Conservation (phyloP, 2,113 vertebrate species). For the Talpa occidentalis region DNA sequence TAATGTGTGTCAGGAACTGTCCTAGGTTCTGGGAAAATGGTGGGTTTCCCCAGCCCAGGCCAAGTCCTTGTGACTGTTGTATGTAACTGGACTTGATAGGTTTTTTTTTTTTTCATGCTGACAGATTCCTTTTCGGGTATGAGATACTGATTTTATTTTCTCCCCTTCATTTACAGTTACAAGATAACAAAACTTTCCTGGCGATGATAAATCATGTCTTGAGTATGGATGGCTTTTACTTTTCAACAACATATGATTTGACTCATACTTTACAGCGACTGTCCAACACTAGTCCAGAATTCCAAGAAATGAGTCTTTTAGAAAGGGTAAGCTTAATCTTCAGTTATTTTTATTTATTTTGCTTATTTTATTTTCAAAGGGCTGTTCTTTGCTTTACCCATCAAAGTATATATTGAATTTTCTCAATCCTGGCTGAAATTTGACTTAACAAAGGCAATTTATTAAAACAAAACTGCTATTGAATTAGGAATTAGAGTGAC, state of each 20-base stretch:
- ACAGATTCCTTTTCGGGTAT: neutral
- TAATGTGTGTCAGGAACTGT: neutral
- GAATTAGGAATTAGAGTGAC: too few species aligned
- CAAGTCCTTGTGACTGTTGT: neutral
- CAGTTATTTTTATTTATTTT: neutral
- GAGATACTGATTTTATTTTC: neutral
- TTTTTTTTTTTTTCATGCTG: neutral
- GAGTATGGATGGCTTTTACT: constrained; percentile 95
- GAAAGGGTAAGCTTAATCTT: constrained; percentile 91
- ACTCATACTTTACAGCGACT: constrained; percentile 95
- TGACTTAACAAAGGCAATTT: too few species aligned
- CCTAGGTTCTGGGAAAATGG: neutral
- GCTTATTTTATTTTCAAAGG: neutral
- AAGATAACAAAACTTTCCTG: constrained; percentile 96
- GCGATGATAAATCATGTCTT: constrained; percentile 95
- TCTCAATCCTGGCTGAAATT: neutral
- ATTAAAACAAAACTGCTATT: too few species aligned
- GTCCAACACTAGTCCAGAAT: constrained; percentile 97
- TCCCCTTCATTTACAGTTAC: constrained; percentile 89
- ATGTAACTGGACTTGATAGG: fast-evolving
- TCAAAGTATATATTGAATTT: neutral
- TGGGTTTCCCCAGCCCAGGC: too few species aligned
- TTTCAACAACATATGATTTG: constrained; percentile 94
- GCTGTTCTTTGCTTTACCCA: neutral
- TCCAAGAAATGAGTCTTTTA: constrained; percentile 97